Base-by-base conservation (phyloP, 2,113 vertebrate species). In the Centrocercus urophasianus region DNA sequence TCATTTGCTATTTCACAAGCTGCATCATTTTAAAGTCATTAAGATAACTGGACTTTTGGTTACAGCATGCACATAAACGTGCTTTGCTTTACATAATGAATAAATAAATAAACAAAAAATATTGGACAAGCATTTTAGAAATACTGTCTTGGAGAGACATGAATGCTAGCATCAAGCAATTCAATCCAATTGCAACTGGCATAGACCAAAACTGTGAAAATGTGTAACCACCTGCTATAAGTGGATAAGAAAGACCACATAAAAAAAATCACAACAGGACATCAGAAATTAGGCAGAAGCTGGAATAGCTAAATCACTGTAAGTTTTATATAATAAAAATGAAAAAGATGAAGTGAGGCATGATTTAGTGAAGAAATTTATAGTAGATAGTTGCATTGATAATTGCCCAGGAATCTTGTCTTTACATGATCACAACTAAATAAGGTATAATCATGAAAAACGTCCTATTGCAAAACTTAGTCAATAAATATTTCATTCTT, bases 131-230 rank as follows among this genome's bases (percentile, higher is more conserved):
- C 17, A 48, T 66, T 72, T 83, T 65, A 57, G 28, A 89, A 94
- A 69, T 11, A 30, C 16, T 65, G 28, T 15, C 47, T 86, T 11
- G 59, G 48, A 72, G 13, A 84, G 32, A 92, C 89, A 8, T 40
- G 20, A 88, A 43, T 50, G 6, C 52, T 87, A 70, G 59, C 30
- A 92, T 85, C 48, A 87, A 89, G 34, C 13, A 79, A 89, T 47
- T 87, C 71, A 70, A 14, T 8, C 13, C 32, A 43, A 14, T 47
- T 88, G 50, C 40, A 80, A 8, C 56, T 85, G 92, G 28, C 17
- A 74, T 32, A 86, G 64, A 94, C 83, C 82, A 94, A 94, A 92
- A 79, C 36, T 74, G 38, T 38, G 11, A 93, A 95, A 86, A 76
- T 60, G 7, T 87, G 54, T 36, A 76, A 47, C 83, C 28, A 47